Evolutionary conservation across 1,140 invertebrate genomes (phyloP), one percentile per base, ranked within the genome.

Genomic region (Drosophila arawakana): DNA sequence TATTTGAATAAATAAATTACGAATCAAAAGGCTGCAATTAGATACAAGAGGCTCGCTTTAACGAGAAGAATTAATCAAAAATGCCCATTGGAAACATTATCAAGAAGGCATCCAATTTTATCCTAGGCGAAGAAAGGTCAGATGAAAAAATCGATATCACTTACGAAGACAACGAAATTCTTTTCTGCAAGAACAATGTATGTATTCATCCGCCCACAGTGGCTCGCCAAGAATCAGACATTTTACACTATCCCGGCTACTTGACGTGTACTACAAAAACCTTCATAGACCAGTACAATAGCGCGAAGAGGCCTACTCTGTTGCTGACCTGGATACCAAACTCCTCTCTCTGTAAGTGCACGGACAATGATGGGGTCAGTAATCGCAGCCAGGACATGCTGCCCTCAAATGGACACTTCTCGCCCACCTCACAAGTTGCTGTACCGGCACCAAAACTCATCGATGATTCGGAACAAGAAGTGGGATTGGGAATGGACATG

Each of bases 291-390:
- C 95, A 96, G 80, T 95, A 96, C 70, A 95, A 95, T 78, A 94
- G 95, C 62, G 94, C 94, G 0, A 95, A 95, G 76, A 93, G 96
- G 50, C 96, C 97, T 1, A 98, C 97, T 0, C 92, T 98, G 1
- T 95, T 98, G 69, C 94, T 99, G 0, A 98, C 97, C 58, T 99
- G 98, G 98, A 98, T 98, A 78, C 98, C 98, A 0, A 98, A 98
- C 91, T 95, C 95, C 3, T 97, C 97, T 0, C 92, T 98, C n/a
- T 95, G 96, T 62, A 97, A 96, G 92, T 97, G 98, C 91, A 97
- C 49, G 18, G 78, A 70, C 10, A 54, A 34, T 18, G 65, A 68
- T 2, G 30, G 47, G 0, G 4, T 74, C 9, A 30, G 13, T 50
- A 21, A 61, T 57, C 49, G 58, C 0, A 62, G 30, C 37, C 34